Base-by-base conservation (phyloP, 2,888 invertebrate genomes). In the Deilephila elpenor region DNA sequence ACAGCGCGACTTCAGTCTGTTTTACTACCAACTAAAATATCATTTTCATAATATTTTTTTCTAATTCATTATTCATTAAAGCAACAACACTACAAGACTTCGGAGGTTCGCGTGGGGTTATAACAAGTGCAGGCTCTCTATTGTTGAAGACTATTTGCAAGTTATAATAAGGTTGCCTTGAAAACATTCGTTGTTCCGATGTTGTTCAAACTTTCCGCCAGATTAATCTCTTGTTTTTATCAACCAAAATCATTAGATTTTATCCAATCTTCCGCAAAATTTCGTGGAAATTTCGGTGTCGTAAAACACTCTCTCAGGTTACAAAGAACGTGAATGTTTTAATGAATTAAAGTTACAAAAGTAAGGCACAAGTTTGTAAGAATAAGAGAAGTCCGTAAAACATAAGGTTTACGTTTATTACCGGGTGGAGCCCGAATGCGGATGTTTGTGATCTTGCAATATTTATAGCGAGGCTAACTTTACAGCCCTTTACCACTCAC, bases 171-270 rank as follows among this genome's bases (percentile, higher is more conserved):
- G 20, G 44, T 25, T 67, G 8, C 29, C 51, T 5, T 67, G 44
- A 67, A 25, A 67, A 20, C n/a, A 11, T n/a, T 56, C 56, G n/a
- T 5, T 37, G 44, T 37, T 44, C 6, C 20, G 44, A 64, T 20
- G 64, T 34, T 19, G 19, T 8, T 11, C 25, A 51, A 67, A 67
- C 25, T 67, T 67, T 51, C 4, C 44, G 20, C n/a, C 44, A 44
- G 44, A 44, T 44, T 44, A 44, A 44, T 64, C 44, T 4, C 3
- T 20, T 67, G 67, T 67, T 67, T 29, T 67, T 67, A 51, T 51
- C 67, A 51, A 67, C 25, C 67, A 44, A 51, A 51, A 51, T 44
- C 67, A 67, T 67, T 67, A 51, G 44, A 67, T 67, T 44, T 51
- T 20, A 20, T 20, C 20, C 20, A 29, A 56, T 51, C 44, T 51